Percentiles rank a stretch among this genome's conserved stretches.
Conservation (phyloP, 1,140 invertebrate genomes). For the Oedothorax gibbosus region DNA sequence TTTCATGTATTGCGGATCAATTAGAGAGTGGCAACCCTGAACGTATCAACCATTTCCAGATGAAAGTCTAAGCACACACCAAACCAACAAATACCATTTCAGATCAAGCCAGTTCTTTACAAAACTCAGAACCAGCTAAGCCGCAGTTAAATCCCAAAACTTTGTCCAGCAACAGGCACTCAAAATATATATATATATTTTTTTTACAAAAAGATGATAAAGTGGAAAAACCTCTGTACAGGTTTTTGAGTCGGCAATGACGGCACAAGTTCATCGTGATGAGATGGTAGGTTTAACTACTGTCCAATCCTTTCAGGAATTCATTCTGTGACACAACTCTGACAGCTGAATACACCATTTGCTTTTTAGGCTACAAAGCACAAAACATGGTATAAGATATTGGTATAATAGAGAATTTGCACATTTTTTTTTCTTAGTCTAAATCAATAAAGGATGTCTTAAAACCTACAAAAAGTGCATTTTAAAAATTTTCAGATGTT, state of each 20-base stretch:
- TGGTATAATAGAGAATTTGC: too few relatives aligned
- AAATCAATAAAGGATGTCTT: too few relatives aligned
- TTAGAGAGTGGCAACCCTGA: too few relatives aligned
- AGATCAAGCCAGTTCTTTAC: too few relatives aligned
- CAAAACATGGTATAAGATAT: background rate
- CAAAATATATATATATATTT: constrained; percentile 1
- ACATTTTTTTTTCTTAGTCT: too few relatives aligned
- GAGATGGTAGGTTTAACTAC: background rate
- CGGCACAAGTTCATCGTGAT: constrained; percentile 6
- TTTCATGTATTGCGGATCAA: too few relatives aligned
- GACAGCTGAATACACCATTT: constrained; percentile 30
- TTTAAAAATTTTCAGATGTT: too few relatives aligned
- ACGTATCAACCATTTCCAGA: too few relatives aligned
- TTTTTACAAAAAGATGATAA: background rate
- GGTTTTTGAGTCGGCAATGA: background rate
- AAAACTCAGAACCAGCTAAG: constrained; percentile 1
- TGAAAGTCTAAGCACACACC: too few relatives aligned
- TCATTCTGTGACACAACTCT: constrained; percentile 27
- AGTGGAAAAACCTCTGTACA: constrained; percentile 13
- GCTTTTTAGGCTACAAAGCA: constrained; percentile 21
- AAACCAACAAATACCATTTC: too few relatives aligned
- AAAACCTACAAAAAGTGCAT: too few relatives aligned
- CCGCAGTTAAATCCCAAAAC: constrained; percentile 7
- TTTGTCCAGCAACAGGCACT: background rate
- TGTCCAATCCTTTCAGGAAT: constrained; percentile 1